These are phyloP conservation scores for Notodromas monacha DNA, from an alignment of 2,888 invertebrate species.

Conservation along the genomic window DNA sequence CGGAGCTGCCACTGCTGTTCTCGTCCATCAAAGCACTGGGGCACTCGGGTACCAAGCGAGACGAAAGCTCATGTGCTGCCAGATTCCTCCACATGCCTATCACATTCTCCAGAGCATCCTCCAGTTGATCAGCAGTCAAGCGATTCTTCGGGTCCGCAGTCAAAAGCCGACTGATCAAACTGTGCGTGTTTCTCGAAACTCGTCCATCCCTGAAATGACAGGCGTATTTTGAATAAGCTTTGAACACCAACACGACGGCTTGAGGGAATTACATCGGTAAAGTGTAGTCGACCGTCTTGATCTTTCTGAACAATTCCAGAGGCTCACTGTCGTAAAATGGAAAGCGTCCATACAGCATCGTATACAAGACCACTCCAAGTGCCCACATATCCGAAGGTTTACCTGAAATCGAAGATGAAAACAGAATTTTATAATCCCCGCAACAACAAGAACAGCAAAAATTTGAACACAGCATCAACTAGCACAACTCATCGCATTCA, in stretches of 20 bases:
- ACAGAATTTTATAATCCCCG: neutral
- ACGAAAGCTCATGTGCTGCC: neutral
- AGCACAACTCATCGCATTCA: too few species aligned
- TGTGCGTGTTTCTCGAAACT: slow-evolving; percentile 28
- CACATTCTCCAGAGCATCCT: slow-evolving; percentile 18
- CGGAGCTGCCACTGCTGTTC: too few species aligned
- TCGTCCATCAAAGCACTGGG: too few species aligned
- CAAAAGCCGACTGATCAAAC: slow-evolving; percentile 29
- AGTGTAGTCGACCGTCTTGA: slow-evolving; percentile 34
- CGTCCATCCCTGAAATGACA: slow-evolving; percentile 22
- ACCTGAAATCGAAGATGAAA: slow-evolving; percentile 12
- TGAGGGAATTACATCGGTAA: slow-evolving; percentile 32
- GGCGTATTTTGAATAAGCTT: too few species aligned
- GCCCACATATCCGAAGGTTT: slow-evolving; percentile 60
- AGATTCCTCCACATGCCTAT: slow-evolving; percentile 15
- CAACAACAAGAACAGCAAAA: too few species aligned
- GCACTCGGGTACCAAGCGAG: neutral
- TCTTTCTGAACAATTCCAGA: slow-evolving; percentile 35
- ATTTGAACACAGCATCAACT: too few species aligned
- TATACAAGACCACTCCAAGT: slow-evolving; percentile 37
- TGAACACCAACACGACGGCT: too few species aligned
- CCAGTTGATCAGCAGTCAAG: slow-evolving; percentile 29
- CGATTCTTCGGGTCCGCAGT: slow-evolving; percentile 31
- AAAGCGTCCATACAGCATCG: slow-evolving; percentile 45
- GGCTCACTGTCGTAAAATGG: slow-evolving; percentile 43